phyloP scores from a whole-genome alignment of 1,140 invertebrate species.

The Drosophila sechellia region DNA sequence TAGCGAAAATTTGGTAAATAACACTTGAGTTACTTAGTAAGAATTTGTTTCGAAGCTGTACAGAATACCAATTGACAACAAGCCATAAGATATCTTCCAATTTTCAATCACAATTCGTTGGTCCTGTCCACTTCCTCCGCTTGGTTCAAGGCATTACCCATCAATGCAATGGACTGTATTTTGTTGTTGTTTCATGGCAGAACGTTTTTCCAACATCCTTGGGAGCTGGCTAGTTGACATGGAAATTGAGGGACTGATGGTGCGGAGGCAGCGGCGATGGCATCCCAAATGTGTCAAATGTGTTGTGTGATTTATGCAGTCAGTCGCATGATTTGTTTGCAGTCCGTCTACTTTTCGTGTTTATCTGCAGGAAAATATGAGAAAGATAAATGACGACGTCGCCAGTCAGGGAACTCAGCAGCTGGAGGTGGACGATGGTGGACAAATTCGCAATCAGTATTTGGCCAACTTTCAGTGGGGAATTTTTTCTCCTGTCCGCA shows the following conservation, averaged over 20 bases:
- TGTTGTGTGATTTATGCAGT: constrained; percentile 83
- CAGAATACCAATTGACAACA: too few species aligned
- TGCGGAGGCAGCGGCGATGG: constrained; percentile 39
- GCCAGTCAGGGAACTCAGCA: constrained; percentile 26
- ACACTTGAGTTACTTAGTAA: too few species aligned
- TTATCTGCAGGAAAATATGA: constrained; percentile 81
- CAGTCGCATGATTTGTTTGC: constrained; percentile 82
- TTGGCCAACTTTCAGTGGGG: constrained; percentile 67
- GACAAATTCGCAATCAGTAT: constrained; percentile 67
- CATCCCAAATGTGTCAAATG: constrained; percentile 83
- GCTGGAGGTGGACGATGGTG: constrained; percentile 23
- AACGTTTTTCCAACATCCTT: constrained; percentile 51
- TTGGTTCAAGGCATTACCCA: constrained; percentile 50
- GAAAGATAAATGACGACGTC: constrained; percentile 76
- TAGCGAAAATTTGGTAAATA: too few species aligned
- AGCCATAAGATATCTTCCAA: constrained; percentile 28
- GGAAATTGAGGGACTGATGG: constrained; percentile 36
- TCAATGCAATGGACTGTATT: constrained; percentile 57
- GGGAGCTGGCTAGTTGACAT: constrained; percentile 31
- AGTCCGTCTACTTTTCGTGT: constrained; percentile 81
- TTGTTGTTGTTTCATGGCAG: constrained; percentile 53
- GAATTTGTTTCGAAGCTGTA: too few species aligned
- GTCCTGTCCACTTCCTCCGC: neutral
- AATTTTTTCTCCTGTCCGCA: constrained; percentile 72
- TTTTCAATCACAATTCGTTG: constrained; percentile 40